Evolutionary conservation across 2,797 vertebrate genomes (phyloP).

Genomic region (Sparus aurata): DNA sequence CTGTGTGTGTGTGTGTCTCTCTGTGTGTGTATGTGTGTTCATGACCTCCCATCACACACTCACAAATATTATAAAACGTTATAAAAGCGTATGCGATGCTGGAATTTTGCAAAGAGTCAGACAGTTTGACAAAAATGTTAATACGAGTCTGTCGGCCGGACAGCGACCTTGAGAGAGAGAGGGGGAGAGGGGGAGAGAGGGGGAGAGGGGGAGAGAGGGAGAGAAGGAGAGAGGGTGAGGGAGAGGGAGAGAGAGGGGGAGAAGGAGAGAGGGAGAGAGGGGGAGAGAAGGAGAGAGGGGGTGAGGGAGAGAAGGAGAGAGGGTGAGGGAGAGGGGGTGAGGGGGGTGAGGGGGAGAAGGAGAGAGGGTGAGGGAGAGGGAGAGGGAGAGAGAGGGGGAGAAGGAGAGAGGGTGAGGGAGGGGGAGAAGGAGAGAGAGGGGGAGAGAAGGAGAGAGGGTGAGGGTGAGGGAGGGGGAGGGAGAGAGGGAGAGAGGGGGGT

Average conservation of each 20-base stretch:
- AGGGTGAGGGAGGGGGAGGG: too few species aligned
- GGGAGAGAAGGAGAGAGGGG: neutral
- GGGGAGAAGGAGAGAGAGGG: too few species aligned
- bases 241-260: neutral
- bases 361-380: neutral
- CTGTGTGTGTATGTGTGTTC: neutral
- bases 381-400: neutral
- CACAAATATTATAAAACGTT: too few species aligned
- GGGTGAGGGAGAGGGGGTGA: too few species aligned
- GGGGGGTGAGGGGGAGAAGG: too few species aligned
- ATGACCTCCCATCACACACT: neutral
- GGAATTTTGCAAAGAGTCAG: constrained; percentile 8
- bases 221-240: too few species aligned
- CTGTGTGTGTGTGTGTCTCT: neutral
- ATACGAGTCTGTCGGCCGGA: constrained; percentile 22
- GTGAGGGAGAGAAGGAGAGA: too few species aligned
- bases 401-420: neutral
- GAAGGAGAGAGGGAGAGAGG: neutral
- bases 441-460: too few species aligned
- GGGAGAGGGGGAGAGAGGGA: too few species aligned
- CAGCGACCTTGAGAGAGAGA: constrained; percentile 29
- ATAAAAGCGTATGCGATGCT: neutral
- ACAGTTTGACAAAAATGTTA: neutral
- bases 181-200: neutral
- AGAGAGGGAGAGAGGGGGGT: too few species aligned